Percentiles rank a stretch among this genome's conserved stretches.
Conservation (phyloP, 2,888 invertebrate species). For the Drosophila borealis region DNA sequence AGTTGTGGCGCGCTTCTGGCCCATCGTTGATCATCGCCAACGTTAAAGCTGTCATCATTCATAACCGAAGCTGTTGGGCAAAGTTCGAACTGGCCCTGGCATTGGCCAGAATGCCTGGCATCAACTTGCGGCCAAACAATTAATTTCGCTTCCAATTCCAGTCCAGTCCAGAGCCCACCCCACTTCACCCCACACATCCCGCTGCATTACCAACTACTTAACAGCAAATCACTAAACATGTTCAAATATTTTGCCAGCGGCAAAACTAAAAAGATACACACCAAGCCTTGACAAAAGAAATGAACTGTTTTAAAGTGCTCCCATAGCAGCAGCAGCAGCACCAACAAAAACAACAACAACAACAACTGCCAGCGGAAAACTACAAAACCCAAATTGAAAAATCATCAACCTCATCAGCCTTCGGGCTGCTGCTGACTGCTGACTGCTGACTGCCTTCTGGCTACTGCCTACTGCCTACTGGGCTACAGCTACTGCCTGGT, state of each 20-base stretch:
- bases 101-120: slow-evolving; percentile 45
- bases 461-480: slow-evolving; percentile 12
- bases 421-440: slow-evolving; percentile 17
- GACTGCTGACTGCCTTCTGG: slow-evolving; percentile 20
- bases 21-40: slow-evolving; percentile 76
- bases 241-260: slow-evolving; percentile 80
- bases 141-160: slow-evolving; percentile 41
- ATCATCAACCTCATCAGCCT: slow-evolving; percentile 70
- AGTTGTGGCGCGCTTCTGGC: slow-evolving; percentile 22
- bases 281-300: slow-evolving; percentile 78
- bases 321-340: slow-evolving; percentile 40
- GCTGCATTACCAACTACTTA: slow-evolving; percentile 78
- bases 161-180: background rate
- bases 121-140: slow-evolving; percentile 52
- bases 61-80: slow-evolving; percentile 24
- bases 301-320: slow-evolving; percentile 81
- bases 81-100: slow-evolving; percentile 52
- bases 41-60: slow-evolving; percentile 76
- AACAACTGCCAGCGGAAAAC: slow-evolving; percentile 68
- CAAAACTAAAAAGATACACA: slow-evolving; percentile 63
- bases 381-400: slow-evolving; percentile 80
- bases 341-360: slow-evolving; percentile 10
- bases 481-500: slow-evolving; percentile 53
- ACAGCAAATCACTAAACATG: slow-evolving; percentile 81
- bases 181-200: background rate